Conservation (phyloP, 2,113 vertebrate genomes). For the Halichoerus grypus region DNA sequence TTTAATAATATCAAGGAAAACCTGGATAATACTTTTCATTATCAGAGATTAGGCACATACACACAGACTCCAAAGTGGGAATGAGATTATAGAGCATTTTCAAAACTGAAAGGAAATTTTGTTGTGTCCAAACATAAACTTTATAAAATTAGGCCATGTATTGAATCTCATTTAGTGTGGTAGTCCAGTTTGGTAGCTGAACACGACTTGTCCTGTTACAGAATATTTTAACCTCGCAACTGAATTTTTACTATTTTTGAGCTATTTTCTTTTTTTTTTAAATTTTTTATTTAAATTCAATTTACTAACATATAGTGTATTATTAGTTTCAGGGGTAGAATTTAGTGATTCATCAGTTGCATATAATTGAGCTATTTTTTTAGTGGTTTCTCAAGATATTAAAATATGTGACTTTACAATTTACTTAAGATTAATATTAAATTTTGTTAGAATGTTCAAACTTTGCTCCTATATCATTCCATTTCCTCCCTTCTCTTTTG, state of each 20-base stretch:
- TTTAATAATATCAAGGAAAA: slow-evolving; percentile 47
- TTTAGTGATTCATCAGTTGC: neutral
- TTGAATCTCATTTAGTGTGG: neutral
- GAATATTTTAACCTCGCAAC: neutral
- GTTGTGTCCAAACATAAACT: neutral
- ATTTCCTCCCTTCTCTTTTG: neutral
- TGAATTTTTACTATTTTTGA: neutral
- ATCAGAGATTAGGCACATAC: neutral
- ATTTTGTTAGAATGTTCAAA: neutral
- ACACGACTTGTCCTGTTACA: neutral
- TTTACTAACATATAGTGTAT: neutral
- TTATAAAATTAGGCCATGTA: neutral
- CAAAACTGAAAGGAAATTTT: neutral
- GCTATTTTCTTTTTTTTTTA: neutral
- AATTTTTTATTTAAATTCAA: neutral
- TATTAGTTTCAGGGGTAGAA: neutral
- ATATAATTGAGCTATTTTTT: neutral
- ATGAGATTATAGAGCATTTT: neutral
- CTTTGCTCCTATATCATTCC: neutral
- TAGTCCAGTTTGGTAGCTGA: neutral
- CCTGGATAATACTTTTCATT: neutral
- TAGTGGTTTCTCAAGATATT: neutral
- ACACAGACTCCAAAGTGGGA: neutral
- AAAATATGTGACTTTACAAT: neutral
- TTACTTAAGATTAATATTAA: neutral